Evolutionary conservation across 2,888 invertebrate genomes (phyloP), one percentile per base, ranked within the genome.

Genomic region (Arge pagana): DNA sequence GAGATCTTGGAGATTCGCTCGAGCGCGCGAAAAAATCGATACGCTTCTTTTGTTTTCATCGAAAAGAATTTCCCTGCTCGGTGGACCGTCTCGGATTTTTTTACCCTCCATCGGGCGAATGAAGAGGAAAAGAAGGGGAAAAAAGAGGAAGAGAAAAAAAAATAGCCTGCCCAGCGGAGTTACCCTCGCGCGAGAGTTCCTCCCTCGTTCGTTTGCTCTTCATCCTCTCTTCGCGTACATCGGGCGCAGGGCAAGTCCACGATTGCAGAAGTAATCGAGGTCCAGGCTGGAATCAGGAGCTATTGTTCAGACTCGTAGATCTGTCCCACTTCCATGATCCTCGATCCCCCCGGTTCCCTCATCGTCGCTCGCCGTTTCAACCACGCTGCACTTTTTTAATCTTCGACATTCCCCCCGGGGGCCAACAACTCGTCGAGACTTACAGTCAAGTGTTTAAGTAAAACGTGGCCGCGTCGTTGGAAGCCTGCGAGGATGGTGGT

Each of bases 131-230:
- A 40, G 49, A 45, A 48, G 30, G 13, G 48, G n/a, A 26, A 3
- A 2, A 26, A 26, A 3, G n/a, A 26, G n/a, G 28, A 26, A 26
- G 4, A 26, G n/a, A 8, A 3, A 3, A 26, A 26, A 26, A n/a
- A 10, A n/a, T 10, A 26, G 28, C 3, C 28, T 19, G 51, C n/a
- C 36, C 51, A 21, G 37, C 52, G 31, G 45, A 58, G 53, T 59
- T 33, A 50, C 31, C 35, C 15, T 45, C 51, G 53, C 58, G 59
- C 58, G 58, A 60, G 52, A 52, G 45, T 55, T 52, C 24, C 33
- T 31, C 33, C 45, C 54, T 33, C 28, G 52, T 49, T 33, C 18
- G 19, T 28, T 39, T 28, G 28, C 16, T 36, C 24, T 39, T 51
- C 39, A 30, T 51, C 54, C 54, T 53, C 52, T 52, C n/a, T n/a